Evolutionary conservation across 2,113 vertebrate species (phyloP).

Genomic region (Forbesichthys papilliferus): DNA sequence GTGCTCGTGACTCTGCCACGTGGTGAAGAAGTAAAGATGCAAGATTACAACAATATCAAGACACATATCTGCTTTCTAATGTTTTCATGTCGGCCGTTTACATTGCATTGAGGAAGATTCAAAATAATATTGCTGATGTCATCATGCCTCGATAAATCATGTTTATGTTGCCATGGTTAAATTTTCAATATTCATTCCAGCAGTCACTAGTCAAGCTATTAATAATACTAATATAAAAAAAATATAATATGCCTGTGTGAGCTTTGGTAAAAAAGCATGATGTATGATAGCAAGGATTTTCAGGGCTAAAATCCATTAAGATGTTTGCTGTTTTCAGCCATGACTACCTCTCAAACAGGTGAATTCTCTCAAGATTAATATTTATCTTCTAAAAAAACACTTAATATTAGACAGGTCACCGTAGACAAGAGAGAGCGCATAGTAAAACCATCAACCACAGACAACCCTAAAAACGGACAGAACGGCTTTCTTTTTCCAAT

Average conservation of each 20-base stretch:
- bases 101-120: background rate
- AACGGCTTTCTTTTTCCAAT: conserved; percentile 17
- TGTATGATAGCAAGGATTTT: too few species aligned
- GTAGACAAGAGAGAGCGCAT: conserved; percentile 12
- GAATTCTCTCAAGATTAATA: too few species aligned
- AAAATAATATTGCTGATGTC: background rate
- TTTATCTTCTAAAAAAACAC: too few species aligned
- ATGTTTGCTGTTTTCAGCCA: too few species aligned
- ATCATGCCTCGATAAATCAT: background rate
- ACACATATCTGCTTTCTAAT: conserved; percentile 25
- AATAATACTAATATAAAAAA: background rate
- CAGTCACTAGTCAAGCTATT: background rate
- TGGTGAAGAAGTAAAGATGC: conserved; percentile 10
- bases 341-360: too few species aligned
- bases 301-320: too few species aligned
- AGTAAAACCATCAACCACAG: background rate
- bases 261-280: too few species aligned
- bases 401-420: background rate
- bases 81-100: conserved; percentile 21
- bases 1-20: conserved; percentile 49
- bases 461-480: background rate
- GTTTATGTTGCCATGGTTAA: too few species aligned
- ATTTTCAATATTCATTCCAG: background rate
- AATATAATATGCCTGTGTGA: too few species aligned
- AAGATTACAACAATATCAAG: conserved; percentile 44